These are phyloP conservation scores for Zosterops borbonicus DNA, from an alignment of 2,113 vertebrate genomes.

Conservation along the genomic window DNA sequence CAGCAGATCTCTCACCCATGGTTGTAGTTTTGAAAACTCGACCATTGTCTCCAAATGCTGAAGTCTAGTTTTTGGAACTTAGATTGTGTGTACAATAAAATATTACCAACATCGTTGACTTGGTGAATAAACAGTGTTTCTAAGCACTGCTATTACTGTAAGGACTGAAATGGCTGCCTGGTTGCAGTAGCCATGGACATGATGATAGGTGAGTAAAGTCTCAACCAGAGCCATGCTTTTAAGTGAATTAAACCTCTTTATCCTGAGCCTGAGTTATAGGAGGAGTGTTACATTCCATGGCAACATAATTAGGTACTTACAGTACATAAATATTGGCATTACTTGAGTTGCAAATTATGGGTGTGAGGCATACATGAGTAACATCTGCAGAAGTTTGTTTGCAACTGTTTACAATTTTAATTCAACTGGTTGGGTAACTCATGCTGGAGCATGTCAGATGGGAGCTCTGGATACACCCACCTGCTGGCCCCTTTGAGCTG, in stretches of 20 bases:
- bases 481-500: neutral
- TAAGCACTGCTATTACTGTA: neutral
- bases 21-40: neutral
- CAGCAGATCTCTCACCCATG: neutral
- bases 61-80: neutral
- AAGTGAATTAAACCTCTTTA: neutral
- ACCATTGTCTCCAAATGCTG: neutral
- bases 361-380: slow-evolving; percentile 40
- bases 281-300: neutral
- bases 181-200: neutral
- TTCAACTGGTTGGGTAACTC: slow-evolving; percentile 21
- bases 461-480: neutral
- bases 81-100: neutral
- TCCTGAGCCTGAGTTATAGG: neutral
- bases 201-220: neutral
- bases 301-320: slow-evolving; percentile 28
- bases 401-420: slow-evolving; percentile 26
- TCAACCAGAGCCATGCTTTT: neutral
- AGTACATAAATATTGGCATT: slow-evolving; percentile 47
- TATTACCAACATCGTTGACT: neutral
- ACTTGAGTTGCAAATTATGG: slow-evolving; percentile 56
- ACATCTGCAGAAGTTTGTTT: slow-evolving; percentile 51
- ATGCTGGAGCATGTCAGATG: neutral
- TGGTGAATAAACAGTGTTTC: neutral
- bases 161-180: neutral